Percentiles rank a stretch among this genome's conserved stretches.
phyloP scores from a whole-genome alignment of 2,113 vertebrate species.

The Gadus macrocephalus region DNA sequence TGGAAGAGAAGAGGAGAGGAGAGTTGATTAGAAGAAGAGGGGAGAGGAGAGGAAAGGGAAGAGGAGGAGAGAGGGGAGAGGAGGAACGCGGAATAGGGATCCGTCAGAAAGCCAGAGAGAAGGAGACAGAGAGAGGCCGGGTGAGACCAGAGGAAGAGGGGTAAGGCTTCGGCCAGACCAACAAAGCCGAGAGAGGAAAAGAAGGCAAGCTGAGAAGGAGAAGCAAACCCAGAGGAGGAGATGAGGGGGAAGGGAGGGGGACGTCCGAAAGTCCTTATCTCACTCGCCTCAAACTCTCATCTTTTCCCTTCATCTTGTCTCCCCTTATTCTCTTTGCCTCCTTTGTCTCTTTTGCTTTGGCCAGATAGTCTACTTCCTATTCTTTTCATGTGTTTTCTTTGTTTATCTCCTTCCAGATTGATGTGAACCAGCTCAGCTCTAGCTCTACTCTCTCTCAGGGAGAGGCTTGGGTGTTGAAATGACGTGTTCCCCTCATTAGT shows the following conservation, averaged over 20 bases:
- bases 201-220: neutral
- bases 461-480: conserved; percentile 25
- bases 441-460: neutral
- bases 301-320: too few species aligned
- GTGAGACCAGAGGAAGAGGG: conserved; percentile 15
- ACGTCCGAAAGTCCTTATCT: too few species aligned
- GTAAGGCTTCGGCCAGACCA: neutral
- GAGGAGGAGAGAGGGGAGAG: neutral
- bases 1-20: neutral
- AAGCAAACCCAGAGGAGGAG: neutral
- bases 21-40: neutral
- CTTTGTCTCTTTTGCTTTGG: neutral
- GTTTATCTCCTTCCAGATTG: neutral
- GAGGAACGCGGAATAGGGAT: conserved; percentile 23
- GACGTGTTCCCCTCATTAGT: conserved; percentile 39
- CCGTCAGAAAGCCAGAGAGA: conserved; percentile 1
- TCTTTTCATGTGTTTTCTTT: neutral
- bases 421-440: neutral
- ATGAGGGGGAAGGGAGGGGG: too few species aligned
- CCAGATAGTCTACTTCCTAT: neutral
- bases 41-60: neutral
- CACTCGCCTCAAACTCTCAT: too few species aligned
- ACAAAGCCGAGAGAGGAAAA: conserved; percentile 1
- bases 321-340: neutral
- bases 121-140: conserved; percentile 9